phyloP scores from a whole-genome alignment of 2,888 invertebrate genomes.

The Blomia tropicalis region DNA sequence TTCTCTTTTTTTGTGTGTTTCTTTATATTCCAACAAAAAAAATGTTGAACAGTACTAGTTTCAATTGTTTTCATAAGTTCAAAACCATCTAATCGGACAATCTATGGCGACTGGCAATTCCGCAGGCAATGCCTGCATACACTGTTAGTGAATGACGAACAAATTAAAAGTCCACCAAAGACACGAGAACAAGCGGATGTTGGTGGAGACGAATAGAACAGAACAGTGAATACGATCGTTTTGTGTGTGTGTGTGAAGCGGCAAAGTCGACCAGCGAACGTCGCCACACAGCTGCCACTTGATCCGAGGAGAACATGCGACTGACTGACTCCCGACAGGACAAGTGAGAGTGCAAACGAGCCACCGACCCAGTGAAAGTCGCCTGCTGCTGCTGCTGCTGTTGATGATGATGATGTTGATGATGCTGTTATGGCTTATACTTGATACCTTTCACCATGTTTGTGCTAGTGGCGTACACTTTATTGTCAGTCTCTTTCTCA shows the following conservation, averaged over 20 bases:
- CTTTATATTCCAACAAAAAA: not conserved
- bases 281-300: not conserved
- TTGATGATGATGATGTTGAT: not conserved
- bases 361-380: constrained; percentile 7
- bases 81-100: not conserved
- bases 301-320: constrained; percentile 12
- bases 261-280: not conserved
- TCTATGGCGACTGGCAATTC: not conserved
- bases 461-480: too few species aligned
- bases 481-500: too few species aligned
- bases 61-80: not conserved
- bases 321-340: not conserved
- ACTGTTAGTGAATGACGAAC: not conserved
- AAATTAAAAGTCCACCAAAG: not conserved
- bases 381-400: not conserved
- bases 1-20: too few species aligned
- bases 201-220: not conserved
- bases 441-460: too few species aligned
- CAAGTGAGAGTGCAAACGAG: constrained; percentile 11
- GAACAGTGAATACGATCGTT: too few species aligned
- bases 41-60: not conserved
- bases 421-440: not conserved
- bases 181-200: not conserved
- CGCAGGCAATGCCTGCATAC: not conserved
- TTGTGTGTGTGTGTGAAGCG: too few species aligned